A percentile compares a stretch with the other conserved stretches of the same genome.
Conservation (phyloP, 2,113 vertebrate genomes). For the Zosterops pallidus region DNA sequence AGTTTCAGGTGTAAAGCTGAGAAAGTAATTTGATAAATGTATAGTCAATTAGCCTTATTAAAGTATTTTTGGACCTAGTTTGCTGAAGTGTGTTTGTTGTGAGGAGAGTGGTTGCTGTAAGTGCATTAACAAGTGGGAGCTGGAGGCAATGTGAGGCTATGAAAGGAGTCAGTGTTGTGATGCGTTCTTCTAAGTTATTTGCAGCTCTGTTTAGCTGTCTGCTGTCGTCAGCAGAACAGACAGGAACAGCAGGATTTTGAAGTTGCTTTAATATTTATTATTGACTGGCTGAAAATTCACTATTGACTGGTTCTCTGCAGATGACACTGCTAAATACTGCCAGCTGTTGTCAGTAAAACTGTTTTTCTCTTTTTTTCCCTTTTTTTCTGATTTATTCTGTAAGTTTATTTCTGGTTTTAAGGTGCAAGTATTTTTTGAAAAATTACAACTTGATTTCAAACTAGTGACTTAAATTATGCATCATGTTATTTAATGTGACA, state of each 20-base stretch:
- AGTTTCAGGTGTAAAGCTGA: neutral
- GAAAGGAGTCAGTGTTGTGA: slow-evolving; percentile 12
- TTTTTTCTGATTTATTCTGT: neutral
- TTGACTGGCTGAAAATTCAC: neutral
- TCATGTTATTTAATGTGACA: neutral
- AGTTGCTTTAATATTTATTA: neutral
- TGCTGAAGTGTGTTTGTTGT: neutral
- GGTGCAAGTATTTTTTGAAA: neutral
- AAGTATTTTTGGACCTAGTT: neutral
- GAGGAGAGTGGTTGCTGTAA: neutral
- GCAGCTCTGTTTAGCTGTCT: slow-evolving; percentile 19
- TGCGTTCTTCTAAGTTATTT: neutral
- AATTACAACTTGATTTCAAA: neutral
- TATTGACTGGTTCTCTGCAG: neutral
- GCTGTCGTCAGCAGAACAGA: neutral
- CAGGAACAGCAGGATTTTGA: neutral
- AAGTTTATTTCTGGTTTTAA: neutral
- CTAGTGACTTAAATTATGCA: neutral
- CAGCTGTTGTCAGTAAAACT: neutral
- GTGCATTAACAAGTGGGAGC: neutral
- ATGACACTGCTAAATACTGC: neutral
- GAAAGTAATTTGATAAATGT: neutral
- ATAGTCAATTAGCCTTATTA: neutral
- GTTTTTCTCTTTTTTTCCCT: neutral
- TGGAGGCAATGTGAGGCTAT: accelerated